Evolutionary conservation across 2,113 vertebrate species (phyloP).

Genomic region (Nothobranchius furzeri): DNA sequence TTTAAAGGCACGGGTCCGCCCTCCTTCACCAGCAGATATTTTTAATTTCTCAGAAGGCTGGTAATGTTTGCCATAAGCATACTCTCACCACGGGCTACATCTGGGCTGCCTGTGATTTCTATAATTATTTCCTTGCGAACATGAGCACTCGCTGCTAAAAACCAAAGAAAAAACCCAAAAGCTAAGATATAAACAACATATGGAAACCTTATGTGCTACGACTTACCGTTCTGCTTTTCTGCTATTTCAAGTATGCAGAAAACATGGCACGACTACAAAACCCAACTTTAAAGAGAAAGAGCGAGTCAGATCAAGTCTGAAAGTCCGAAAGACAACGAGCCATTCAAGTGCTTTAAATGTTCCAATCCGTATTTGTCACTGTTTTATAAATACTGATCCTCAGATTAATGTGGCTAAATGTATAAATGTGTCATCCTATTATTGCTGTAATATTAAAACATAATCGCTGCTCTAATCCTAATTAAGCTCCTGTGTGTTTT

Average conservation of each 20-base stretch:
- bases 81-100: constrained; percentile 41
- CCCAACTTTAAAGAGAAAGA: not conserved
- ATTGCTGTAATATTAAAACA: constrained; percentile 58
- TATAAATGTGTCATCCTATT: constrained; percentile 65
- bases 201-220: not conserved
- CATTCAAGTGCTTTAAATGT: constrained; percentile 9
- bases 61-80: constrained; percentile 35
- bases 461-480: constrained; percentile 61
- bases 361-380: constrained; percentile 53
- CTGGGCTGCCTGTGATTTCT: constrained; percentile 28
- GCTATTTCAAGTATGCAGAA: constrained; percentile 11
- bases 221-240: constrained; percentile 19
- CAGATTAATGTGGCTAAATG: constrained; percentile 61
- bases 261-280: constrained; percentile 8
- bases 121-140: constrained; percentile 27
- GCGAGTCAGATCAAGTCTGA: constrained; percentile 12
- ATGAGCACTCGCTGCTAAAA: constrained; percentile 5
- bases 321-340: not conserved
- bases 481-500: constrained; percentile 54
- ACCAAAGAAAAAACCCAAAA: constrained; percentile 4
- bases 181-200: constrained; percentile 1
- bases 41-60: constrained; percentile 33
- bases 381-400: constrained; percentile 57
- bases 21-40: constrained; percentile 31
- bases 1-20: constrained; percentile 20